Base-by-base conservation (phyloP, 92 coral and sea anemone genomes). In the Zoanthus gigantus region DNA sequence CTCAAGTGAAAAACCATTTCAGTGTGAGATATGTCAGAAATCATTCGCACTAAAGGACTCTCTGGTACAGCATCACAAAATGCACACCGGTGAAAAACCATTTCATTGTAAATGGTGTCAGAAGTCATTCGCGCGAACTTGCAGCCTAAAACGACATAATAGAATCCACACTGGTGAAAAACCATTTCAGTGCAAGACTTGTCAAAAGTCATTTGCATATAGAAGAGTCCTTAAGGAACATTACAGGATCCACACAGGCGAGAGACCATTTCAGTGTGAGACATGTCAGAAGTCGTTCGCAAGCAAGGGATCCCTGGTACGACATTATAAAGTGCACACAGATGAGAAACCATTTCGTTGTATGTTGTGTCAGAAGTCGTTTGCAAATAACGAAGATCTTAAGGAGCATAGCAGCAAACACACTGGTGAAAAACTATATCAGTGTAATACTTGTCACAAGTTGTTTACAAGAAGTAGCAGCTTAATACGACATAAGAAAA, bases 381-480 rank as follows among this genome's bases (percentile, higher is more conserved):
- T 68, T 23, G 30, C 74, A 17, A 9, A 68, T 9, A n/a, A 23
- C 12, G 0, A 10, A 9, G 7, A 5, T 9, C 37, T 68, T 6
- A 0, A 6, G 23, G 4, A 0, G 0, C 74, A 68, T 68, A 5
- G 5, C 44, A 28, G 0, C 1, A 4, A 2, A 0, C 74, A 68
- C 37, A 68, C 37, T 68, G 74, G 74, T 18, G 74, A 68, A 9
- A 68, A 68, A 68, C 74, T 37, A 28, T 68, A 14, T 28, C 74
- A 68, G 44, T 68, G 74, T 32, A 68, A 16, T 5, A 68, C 37
- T 3, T 68, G 74, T 18, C 74, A 68, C 10, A 18, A 68, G 37
- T 68, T 37, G 23, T 68, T 68, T 68, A 28, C 0, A 0, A 34
- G 23, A n/a, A 68, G 23, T 9, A 2, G 6, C 74, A 2, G 4